phyloP scores from a whole-genome alignment of 2,797 vertebrate species.

The Margarornis squamiger region DNA sequence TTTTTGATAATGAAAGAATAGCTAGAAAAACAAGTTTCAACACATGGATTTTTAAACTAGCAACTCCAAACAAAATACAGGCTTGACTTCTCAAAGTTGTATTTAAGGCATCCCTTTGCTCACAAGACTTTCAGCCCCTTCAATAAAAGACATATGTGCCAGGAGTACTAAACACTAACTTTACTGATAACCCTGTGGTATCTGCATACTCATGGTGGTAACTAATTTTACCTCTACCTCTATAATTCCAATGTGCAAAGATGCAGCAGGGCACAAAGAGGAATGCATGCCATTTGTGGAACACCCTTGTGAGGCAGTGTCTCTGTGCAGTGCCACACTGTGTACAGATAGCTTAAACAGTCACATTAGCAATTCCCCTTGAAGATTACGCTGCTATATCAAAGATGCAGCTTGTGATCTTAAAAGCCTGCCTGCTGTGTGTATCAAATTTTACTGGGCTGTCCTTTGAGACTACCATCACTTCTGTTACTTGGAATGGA shows the following conservation, averaged over 20 bases:
- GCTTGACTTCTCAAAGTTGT: not conserved
- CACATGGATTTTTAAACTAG: not conserved
- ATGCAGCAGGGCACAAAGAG: not conserved
- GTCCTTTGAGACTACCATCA: not conserved
- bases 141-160: rapidly evolving
- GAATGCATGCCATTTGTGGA: not conserved
- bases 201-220: not conserved
- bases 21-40: not conserved
- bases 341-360: not conserved
- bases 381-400: not conserved
- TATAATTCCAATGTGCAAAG: not conserved
- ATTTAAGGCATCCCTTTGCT: not conserved
- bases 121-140: not conserved
- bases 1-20: not conserved
- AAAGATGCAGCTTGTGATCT: not conserved
- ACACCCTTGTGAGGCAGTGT: not conserved
- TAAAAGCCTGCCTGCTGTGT: not conserved
- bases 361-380: not conserved
- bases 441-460: rapidly evolving
- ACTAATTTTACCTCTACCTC: not conserved
- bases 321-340: not conserved
- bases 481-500: not conserved
- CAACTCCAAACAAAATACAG: not conserved
- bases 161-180: not conserved
- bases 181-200: not conserved